Base-by-base conservation (phyloP, 1,140 invertebrate genomes). In the Bombus polaris region DNA sequence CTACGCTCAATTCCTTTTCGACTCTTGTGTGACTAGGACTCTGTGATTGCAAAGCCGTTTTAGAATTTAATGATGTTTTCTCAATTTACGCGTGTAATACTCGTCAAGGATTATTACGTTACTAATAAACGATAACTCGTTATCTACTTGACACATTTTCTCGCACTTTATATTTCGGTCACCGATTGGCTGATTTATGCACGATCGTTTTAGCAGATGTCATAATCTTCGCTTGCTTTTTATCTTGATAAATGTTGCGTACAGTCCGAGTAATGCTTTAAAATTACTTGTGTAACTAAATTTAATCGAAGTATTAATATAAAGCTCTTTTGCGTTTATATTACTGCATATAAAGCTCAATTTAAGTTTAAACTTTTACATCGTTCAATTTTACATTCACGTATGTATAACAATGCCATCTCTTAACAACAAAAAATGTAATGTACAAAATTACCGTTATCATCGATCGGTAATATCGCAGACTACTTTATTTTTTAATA, bases 1-100 rank as follows among this genome's bases (percentile, higher is more conserved):
- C 79, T 39, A 77, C 85, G 85, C 77, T 81, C 78, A 76, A 87
- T 83, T 87, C 66, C 83, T 80, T 85, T 84, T 87, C 76, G 83
- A 85, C 86, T 85, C 73, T 85, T 59, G 57, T 70, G 76, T 32
- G 71, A 57, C 72, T 39, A 59, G 35, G 37, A 28, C 35, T 44
- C 77, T 44, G 53, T 75, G 86, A 87, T 83, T 76, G 71, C 82
- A 70, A 85, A 87, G 75, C 57, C 62, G 82, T 76, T 78, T 79
- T 44, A 75, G 74, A 66, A 47, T 71, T 68, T 70, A 80, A 84
- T 32, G 62, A 85, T 53, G 76, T 80, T 80, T 65, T 65, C 47
- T 85, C 22, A 37, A 47, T 39, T 18, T 71, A 72, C 32, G 35
- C 18, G 18, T 85, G 57, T 65, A 72, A 62, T 65, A 42, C 53